Base-by-base conservation (phyloP, 2,797 vertebrate species). In the Sebastes cheni region DNA sequence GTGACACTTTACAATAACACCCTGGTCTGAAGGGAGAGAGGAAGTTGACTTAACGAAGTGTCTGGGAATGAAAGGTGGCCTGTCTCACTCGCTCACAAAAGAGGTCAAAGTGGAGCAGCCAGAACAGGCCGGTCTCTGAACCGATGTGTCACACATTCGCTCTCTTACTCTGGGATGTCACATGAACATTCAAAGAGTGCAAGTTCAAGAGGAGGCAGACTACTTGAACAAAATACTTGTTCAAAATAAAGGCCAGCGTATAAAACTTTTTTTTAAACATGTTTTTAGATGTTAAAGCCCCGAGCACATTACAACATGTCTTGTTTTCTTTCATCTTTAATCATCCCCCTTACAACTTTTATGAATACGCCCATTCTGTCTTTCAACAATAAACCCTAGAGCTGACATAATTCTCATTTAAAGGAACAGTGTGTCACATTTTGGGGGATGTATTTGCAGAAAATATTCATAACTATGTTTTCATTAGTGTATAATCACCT, bases 31-130 rank as follows among this genome's bases (percentile, higher is more conserved):
- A 84, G 80, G 87, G 87, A 86, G 84, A 91, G 85, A 92, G 92
- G 91, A 95, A 94, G 92, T 92, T 88, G 89, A 88, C 88, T 92
- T 93, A 91, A 93, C 88, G 84, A 93, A 93, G 90, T 93, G 93
- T 90, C 90, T 92, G 89, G 82, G 84, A 93, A 91, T 92, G 88
- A 92, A 94, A 94, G 91, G 87, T 91, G 88, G 89, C 81, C 86
- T 90, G 88, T 91, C 86, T 92, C 91, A 78, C 75, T 85, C 18
- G 27, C 88, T 87, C 81, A 89, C 82, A 92, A 85, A 84, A 91
- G 86, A 89, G 89, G 91, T 92, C 91, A 92, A 85, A 90, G 88
- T 88, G 79, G 85, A 89, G 80, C 81, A 78, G 81, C 79, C 80
- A 82, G 88, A 86, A 77, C 67, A 82, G 81, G 67, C 69, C 58